Evolutionary conservation across 2,888 invertebrate genomes (phyloP), one percentile per base, ranked within the genome.

Genomic region (Nemotelus pantherinus): DNA sequence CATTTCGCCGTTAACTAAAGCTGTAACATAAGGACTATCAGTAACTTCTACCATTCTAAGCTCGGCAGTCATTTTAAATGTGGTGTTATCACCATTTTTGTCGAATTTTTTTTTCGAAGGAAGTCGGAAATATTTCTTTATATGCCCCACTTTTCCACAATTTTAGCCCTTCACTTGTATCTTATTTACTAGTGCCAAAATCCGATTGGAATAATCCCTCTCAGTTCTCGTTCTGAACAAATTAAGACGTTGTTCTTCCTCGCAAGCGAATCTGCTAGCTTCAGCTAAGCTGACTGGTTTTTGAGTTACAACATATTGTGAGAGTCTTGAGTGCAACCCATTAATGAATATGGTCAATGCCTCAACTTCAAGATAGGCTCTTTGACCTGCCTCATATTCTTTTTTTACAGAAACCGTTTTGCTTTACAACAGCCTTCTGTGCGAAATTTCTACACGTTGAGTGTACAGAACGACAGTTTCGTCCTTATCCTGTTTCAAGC

Each of bases 201-300:
- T 60, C 3, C 45, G 44, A 45, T 65, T 65, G 7, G 45, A 10
- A 6, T 10, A 64, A 41, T 64, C 64, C 6, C 44, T 5, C 5
- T 64, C 7, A 10, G 6, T 44, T 3, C 3, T 47, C 10, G 65
- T 10, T 44, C 45, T 65, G 25, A 65, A 45, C 10, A 9, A 3
- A 7, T 47, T 64, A 3, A 64, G 67, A 3, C 58, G 39, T 60
- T 77, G 78, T 10, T 77, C 77, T n/a, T 78, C 76, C 25, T 77
- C 77, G 39, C 72, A 63, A 2, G 77, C 68, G 39, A 78, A 77
- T 48, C 55, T 65, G 70, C 76, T 76, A 43, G 76, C 76, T n/a
- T 76, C 78, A 25, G 67, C 10, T 10, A 78, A 57, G 7, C 44
- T 63, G 7, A 65, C 77, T 41, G 79, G 70, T 60, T 44, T 53